Evolutionary conservation across 2,888 invertebrate genomes (phyloP), one percentile per base, ranked within the genome.

Genomic region (Leptodirus hochenwartii): DNA sequence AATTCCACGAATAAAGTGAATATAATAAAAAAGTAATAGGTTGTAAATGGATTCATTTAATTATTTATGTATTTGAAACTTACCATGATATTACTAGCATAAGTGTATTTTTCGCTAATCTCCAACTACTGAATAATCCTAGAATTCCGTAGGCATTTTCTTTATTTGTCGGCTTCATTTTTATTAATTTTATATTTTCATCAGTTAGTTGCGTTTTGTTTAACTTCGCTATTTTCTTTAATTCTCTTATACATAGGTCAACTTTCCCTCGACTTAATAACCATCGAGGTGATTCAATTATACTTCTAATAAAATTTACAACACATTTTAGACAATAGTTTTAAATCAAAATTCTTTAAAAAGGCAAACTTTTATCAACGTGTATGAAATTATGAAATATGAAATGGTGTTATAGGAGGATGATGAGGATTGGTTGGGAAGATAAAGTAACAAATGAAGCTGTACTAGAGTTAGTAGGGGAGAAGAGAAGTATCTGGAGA

Each of bases 221-320:
- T 14, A 49, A 45, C 47, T 53, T 56, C 11, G 67, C 66, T 34
- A 72, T 68, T 40, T 51, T 51, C 43, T 60, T 56, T 32, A 72
- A 49, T 43, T 58, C 53, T 25, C 49, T 49, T 25, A 65, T 41
- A 37, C 66, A 64, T 35, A 54, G 50, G 39, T 53, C 49, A 24
- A 56, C 53, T 37, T 59, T 59, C 22, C 60, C 61, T 43, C 59
- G 58, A 36, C 61, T 58, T 48, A 63, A 64, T 39, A 69, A 55
- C 71, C 71, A 71, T 35, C 69, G 58, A 3, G 71, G 71, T 25
- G 71, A 71, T 54, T 71, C 71, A 36, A 69, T 63, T 44, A 69
- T 54, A 41, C 58, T 61, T 50, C 69, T 70, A 8, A 20, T 8
- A 20, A 20, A 6, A 20, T 8, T 8, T 20, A 6, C 6, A 6